phyloP scores from a whole-genome alignment of 2,113 vertebrate species.

The Mastomys coucha region DNA sequence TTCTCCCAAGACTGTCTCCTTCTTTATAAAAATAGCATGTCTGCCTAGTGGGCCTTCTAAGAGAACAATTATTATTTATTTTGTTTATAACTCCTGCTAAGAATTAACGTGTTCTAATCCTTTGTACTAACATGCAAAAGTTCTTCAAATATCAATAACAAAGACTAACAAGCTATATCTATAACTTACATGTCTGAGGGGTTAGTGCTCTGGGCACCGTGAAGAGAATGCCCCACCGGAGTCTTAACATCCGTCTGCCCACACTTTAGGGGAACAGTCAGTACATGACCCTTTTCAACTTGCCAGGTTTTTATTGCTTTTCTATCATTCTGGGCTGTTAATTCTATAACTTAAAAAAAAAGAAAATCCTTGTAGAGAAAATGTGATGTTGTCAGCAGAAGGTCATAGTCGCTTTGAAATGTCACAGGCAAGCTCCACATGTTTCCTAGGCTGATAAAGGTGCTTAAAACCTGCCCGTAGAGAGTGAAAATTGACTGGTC shows the following conservation, averaged over 20 bases:
- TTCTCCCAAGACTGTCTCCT: neutral
- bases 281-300: slow-evolving; percentile 3
- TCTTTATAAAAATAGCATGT: neutral
- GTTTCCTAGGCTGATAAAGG: neutral
- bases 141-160: neutral
- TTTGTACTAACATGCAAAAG: slow-evolving; percentile 23
- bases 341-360: neutral
- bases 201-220: rapidly evolving
- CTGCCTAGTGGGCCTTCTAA: neutral
- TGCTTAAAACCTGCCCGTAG: neutral
- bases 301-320: slow-evolving; percentile 37
- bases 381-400: neutral
- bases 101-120: neutral
- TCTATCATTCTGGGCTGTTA: neutral
- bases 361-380: neutral
- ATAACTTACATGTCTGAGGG: neutral
- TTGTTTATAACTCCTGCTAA: neutral
- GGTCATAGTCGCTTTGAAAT: slow-evolving; percentile 34
- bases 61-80: neutral
- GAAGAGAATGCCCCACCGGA: neutral
- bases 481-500: neutral
- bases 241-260: neutral
- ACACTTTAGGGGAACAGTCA: neutral
- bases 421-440: neutral
- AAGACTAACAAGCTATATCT: slow-evolving; percentile 8